phyloP scores from a whole-genome alignment of 2,113 vertebrate genomes.

The Corapipo altera region DNA sequence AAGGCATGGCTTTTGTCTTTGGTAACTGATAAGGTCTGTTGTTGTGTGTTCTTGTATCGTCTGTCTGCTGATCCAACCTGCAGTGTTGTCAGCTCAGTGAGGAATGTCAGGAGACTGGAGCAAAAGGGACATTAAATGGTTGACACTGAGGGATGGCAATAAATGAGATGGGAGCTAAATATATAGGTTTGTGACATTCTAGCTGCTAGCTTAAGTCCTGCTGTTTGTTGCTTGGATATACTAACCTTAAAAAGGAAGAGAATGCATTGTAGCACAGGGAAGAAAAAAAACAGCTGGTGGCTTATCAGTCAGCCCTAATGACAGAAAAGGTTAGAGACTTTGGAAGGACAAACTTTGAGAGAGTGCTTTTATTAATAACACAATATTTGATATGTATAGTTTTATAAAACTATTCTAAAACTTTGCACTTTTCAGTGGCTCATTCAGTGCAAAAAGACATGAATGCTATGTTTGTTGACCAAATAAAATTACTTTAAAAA shows the following conservation, averaged over 20 bases:
- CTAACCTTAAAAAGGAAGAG: conserved; percentile 83
- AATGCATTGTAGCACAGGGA: conserved; percentile 77
- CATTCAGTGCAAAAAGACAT: accelerated
- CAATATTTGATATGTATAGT: neutral
- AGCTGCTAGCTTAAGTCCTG: conserved; percentile 66
- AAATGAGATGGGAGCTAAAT: conserved; percentile 75
- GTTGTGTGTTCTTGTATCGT: conserved; percentile 4
- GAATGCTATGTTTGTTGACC: neutral
- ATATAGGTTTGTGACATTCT: conserved; percentile 70
- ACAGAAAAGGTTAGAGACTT: conserved; percentile 86
- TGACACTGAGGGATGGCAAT: conserved; percentile 59
- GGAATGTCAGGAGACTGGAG: conserved; percentile 39
- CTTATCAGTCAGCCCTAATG: conserved; percentile 82
- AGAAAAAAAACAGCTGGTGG: conserved; percentile 74
- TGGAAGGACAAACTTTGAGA: conserved; percentile 61
- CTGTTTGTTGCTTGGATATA: conserved; percentile 63
- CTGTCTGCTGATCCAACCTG: neutral
- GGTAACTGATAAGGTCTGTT: conserved; percentile 12
- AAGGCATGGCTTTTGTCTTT: conserved; percentile 22
- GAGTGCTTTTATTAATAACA: conserved; percentile 20
- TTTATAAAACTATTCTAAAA: neutral
- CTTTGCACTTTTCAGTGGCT: neutral
- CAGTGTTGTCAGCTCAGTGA: conserved; percentile 12
- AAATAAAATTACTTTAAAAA: neutral
- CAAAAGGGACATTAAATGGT: conserved; percentile 41